Conservation (phyloP, 2,113 vertebrate species). For the Orthonyx spaldingii region DNA sequence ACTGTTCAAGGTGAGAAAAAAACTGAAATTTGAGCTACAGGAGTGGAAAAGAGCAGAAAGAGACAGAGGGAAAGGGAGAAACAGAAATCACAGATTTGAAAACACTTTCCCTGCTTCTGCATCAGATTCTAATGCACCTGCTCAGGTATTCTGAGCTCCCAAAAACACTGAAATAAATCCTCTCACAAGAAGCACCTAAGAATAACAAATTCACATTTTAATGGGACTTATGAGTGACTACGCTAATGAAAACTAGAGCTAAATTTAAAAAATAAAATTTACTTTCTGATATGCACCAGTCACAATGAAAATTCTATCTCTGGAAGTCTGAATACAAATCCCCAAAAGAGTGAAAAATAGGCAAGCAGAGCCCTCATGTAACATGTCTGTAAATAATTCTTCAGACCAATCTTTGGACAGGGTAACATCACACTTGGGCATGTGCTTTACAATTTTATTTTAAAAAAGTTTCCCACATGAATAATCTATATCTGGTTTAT, state of each 20-base stretch:
- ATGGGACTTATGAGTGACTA: not conserved
- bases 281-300: not conserved
- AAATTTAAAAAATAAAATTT: not conserved
- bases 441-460: not conserved
- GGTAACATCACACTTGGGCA: not conserved
- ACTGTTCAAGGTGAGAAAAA: not conserved
- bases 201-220: not conserved
- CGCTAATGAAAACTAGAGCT: not conserved
- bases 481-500: not conserved
- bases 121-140: not conserved
- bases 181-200: not conserved
- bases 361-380: not conserved
- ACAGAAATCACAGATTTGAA: not conserved
- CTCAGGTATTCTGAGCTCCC: not conserved
- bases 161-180: not conserved
- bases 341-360: not conserved
- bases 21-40: not conserved
- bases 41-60: not conserved
- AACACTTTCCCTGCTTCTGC: not conserved
- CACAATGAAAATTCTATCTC: not conserved
- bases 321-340: not conserved
- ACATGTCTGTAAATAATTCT: not conserved
- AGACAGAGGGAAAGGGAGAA: not conserved
- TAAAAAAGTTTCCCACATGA: not conserved
- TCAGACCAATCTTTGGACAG: not conserved